Percentiles rank a stretch among this genome's conserved stretches.
Evolutionary conservation across 1,140 invertebrate species (phyloP).

Genomic region (Pseudomyrmex flavicornis): DNA sequence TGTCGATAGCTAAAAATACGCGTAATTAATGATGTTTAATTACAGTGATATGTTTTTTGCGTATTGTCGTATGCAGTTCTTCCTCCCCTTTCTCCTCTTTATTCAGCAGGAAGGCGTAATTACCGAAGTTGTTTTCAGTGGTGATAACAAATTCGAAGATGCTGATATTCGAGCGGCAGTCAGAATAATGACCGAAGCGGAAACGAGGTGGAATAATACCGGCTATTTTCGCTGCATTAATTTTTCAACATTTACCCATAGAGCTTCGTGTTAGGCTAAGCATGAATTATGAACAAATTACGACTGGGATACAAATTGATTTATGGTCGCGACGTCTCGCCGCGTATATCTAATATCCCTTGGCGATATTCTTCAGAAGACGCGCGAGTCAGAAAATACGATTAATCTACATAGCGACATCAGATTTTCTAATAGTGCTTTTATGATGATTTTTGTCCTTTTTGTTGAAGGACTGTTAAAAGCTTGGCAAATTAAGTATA

Average conservation of each 20-base stretch:
- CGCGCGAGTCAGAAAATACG: slow-evolving; percentile 72
- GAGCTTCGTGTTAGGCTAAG: slow-evolving; percentile 78
- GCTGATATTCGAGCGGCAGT: slow-evolving; percentile 48
- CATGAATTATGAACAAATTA: slow-evolving; percentile 84
- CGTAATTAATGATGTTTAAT: slow-evolving; percentile 11
- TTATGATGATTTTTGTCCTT: slow-evolving; percentile 64
- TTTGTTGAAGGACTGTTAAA: slow-evolving; percentile 15
- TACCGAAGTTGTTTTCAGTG: slow-evolving; percentile 38
- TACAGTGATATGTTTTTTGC: background rate
- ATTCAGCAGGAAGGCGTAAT: slow-evolving; percentile 19
- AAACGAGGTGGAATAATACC: slow-evolving; percentile 59
- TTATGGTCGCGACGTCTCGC: slow-evolving; percentile 78
- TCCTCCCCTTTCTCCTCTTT: background rate
- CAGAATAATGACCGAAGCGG: slow-evolving; percentile 49
- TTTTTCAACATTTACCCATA: slow-evolving; percentile 76
- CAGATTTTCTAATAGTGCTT: slow-evolving; percentile 74
- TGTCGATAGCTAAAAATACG: background rate
- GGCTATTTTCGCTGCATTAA: slow-evolving; percentile 77
- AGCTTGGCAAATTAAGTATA: background rate
- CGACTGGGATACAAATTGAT: slow-evolving; percentile 82
- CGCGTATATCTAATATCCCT: slow-evolving; percentile 81
- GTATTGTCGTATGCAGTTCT: background rate
- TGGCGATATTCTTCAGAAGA: slow-evolving; percentile 76
- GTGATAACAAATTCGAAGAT: slow-evolving; percentile 55
- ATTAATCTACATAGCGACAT: slow-evolving; percentile 78